Percentiles rank a stretch among this genome's conserved stretches.
phyloP scores from a whole-genome alignment of 53 echinoderm and acorn worm genomes.

The Pentamera pediparva region DNA sequence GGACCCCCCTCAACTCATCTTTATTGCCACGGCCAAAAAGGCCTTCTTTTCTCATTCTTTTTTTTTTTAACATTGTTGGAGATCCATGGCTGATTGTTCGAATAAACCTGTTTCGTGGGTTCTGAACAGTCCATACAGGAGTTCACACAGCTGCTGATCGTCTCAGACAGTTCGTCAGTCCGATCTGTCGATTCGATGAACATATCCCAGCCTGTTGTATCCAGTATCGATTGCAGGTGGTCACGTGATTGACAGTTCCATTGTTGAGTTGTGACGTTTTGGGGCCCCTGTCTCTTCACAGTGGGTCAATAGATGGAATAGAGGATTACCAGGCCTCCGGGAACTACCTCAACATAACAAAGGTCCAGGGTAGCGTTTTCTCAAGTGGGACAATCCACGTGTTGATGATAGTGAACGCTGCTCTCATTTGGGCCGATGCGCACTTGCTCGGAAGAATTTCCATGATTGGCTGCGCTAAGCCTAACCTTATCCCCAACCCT shows the following conservation, averaged over 20 bases:
- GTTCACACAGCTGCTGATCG: conserved; percentile 12
- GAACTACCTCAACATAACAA: background rate
- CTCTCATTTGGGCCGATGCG: too few relatives aligned
- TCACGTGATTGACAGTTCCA: background rate
- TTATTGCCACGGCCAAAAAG: background rate
- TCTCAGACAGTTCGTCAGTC: conserved; percentile 2
- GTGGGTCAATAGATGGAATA: background rate
- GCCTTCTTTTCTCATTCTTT: conserved; percentile 20
- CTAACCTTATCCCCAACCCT: too few relatives aligned
- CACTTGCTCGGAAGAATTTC: too few relatives aligned
- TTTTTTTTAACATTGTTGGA: conserved; percentile 10
- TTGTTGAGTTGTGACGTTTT: background rate
- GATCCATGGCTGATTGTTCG: conserved; percentile 30
- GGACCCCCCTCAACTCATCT: too few relatives aligned
- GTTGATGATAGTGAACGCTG: conserved; percentile 6
- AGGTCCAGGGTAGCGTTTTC: background rate
- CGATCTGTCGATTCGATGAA: conserved; percentile 6
- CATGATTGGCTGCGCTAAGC: too few relatives aligned
- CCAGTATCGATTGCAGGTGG: background rate
- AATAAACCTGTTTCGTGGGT: conserved; percentile 27
- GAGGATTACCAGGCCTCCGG: background rate
- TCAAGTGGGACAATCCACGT: background rate
- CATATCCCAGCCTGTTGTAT: conserved; percentile 4
- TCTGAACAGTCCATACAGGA: conserved; percentile 21
- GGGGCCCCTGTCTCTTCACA: background rate